Percentiles rank a stretch among this genome's conserved stretches.
These are phyloP conservation scores for Bugulina stolonifera DNA, from an alignment of 2,888 invertebrate genomes.

Conservation along the genomic window DNA sequence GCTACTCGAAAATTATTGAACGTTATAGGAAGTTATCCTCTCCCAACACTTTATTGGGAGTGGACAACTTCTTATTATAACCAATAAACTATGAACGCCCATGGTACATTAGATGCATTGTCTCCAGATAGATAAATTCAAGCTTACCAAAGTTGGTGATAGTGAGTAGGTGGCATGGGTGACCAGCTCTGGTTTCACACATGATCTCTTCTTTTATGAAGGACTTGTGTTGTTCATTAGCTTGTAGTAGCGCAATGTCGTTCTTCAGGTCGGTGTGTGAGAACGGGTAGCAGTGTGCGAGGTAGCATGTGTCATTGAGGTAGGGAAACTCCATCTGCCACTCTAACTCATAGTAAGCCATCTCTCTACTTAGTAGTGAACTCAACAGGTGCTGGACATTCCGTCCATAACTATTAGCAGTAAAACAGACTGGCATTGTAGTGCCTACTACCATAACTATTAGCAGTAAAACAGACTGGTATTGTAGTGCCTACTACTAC, in stretches of 20 bases:
- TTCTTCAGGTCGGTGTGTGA: conserved; percentile 50
- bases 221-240: conserved; percentile 37
- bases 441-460: too few species aligned
- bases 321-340: conserved; percentile 52
- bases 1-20: too few species aligned
- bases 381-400: conserved; percentile 44
- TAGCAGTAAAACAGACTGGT: too few species aligned
- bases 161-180: conserved; percentile 51
- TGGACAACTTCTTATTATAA: too few species aligned
- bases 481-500: too few species aligned
- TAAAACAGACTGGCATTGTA: too few species aligned
- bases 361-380: conserved; percentile 43
- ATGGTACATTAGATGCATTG: too few species aligned
- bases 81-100: too few species aligned
- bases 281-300: conserved; percentile 53
- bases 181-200: conserved; percentile 51
- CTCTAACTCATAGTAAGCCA: conserved; percentile 47
- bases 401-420: conserved; percentile 39
- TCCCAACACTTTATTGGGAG: too few species aligned
- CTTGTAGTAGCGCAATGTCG: conserved; percentile 44
- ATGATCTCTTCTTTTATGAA: conserved; percentile 44
- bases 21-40: too few species aligned
- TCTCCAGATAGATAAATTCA: neutral
- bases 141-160: conserved; percentile 48
- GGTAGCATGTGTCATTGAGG: conserved; percentile 45